Evolutionary conservation across 1,140 invertebrate species (phyloP).

Genomic region (Cardiocondyla obscurior): DNA sequence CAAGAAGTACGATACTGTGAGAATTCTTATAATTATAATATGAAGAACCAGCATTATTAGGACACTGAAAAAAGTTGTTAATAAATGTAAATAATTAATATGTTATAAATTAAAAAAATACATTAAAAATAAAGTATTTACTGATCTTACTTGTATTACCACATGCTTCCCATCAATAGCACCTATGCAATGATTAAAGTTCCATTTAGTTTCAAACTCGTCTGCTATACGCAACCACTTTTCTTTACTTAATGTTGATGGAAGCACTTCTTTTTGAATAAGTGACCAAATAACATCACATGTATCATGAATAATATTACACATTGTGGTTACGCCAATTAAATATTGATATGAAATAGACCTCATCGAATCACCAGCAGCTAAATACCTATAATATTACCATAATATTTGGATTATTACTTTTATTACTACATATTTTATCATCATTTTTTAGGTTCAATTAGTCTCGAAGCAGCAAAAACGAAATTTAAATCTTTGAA

Average conservation of each 20-base stretch:
- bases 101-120: not conserved
- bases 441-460: too few species aligned
- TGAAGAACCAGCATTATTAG: slow-evolving; percentile 2
- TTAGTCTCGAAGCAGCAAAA: too few species aligned
- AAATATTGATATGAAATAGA: slow-evolving; percentile 9
- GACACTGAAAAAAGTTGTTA: slow-evolving; percentile 12
- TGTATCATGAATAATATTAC: slow-evolving; percentile 15
- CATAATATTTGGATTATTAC: too few species aligned
- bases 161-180: not conserved
- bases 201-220: not conserved
- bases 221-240: slow-evolving; percentile 2
- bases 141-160: slow-evolving; percentile 1
- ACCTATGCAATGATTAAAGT: slow-evolving; percentile 8
- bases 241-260: not conserved
- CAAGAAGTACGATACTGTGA: slow-evolving; percentile 45
- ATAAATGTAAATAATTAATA: not conserved
- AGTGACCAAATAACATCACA: not conserved
- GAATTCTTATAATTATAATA: slow-evolving; percentile 36
- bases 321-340: slow-evolving; percentile 3
- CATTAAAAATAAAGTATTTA: not conserved
- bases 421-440: too few species aligned
- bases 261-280: too few species aligned
- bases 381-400: slow-evolving; percentile 21
- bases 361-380: slow-evolving; percentile 9
- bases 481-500: too few species aligned